Evolutionary conservation across 2,888 invertebrate species (phyloP).

Genomic region (Rambutsinella grinnellia): DNA sequence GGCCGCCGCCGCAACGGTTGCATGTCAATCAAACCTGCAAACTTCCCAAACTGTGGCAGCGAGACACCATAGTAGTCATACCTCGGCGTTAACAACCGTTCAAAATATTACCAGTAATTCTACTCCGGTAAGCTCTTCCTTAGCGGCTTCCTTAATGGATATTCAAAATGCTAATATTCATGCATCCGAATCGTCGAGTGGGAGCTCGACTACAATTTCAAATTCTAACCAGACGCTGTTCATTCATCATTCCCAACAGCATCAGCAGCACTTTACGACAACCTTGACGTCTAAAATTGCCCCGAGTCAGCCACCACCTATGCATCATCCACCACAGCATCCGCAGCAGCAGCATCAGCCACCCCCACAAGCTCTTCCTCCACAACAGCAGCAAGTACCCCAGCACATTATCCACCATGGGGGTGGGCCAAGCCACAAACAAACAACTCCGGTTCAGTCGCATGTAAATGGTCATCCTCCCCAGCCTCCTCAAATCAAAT

Average conservation of each 20-base stretch:
- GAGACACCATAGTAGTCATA: conserved; percentile 58
- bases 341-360: conserved; percentile 67
- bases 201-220: conserved; percentile 51
- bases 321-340: conserved; percentile 67
- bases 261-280: conserved; percentile 59
- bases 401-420: conserved; percentile 68
- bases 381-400: conserved; percentile 66
- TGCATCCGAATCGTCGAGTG: conserved; percentile 43
- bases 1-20: conserved; percentile 52
- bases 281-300: conserved; percentile 68
- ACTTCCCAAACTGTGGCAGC: conserved; percentile 52
- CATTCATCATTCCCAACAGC: conserved; percentile 62
- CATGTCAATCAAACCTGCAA: conserved; percentile 33
- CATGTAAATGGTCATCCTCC: conserved; percentile 55
- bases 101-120: conserved; percentile 60
- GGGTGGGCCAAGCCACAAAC: conserved; percentile 68
- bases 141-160: conserved; percentile 65
- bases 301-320: conserved; percentile 72
- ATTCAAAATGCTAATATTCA: conserved; percentile 65
- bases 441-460: conserved; percentile 40
- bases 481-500: conserved; percentile 55
- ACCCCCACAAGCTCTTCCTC: conserved; percentile 66
- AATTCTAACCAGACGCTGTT: conserved; percentile 60
- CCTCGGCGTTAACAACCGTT: conserved; percentile 59
- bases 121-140: conserved; percentile 56